Evolutionary conservation across 1,140 invertebrate genomes (phyloP), one percentile per base, ranked within the genome.

Genomic region (Trichonephila clavipes): DNA sequence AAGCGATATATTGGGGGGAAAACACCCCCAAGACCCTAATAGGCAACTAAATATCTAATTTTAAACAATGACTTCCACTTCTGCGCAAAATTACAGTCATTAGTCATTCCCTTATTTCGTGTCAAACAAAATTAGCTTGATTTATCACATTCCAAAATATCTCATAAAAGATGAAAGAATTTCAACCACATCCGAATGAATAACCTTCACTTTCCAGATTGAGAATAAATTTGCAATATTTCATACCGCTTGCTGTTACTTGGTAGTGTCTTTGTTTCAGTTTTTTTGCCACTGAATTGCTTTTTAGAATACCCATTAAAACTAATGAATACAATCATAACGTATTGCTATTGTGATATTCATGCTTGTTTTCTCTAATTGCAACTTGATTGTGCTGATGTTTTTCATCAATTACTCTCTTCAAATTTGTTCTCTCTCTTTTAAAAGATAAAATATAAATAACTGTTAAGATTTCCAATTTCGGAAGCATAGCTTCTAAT

Each of bases 21-120:
- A 77, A 77, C 24, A 34, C 24, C 72, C 14, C 72, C 72, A 34
- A 77, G 14, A 77, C 18, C 16, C 72, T 77, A 34, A 77, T 77
- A 7, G 72, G 72, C 72, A 77, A 77, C 72, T 77, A 77, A 77
- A 77, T 77, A 77, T 77, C 72, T 77, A 77, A 77, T 77, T 77
- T 77, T 77, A 77, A 77, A 77, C 72, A 77, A 77, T 77, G 72
- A 40, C 72, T 77, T 77, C 72, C 72, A 77, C 72, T 77, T 77
- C 28, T 34, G 5, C 16, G 28, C 72, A 34, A 77, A 77, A 77
- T 77, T 77, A 18, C 72, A 77, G 28, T 77, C 72, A 77, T 77
- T 77, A 77, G 28, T 77, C 72, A 77, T 34, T 16, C 14, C 72
- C 72, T 77, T 77, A 77, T 77, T 77, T 77, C 8, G 34, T 77